A percentile compares a stretch with the other conserved stretches of the same genome.
Evolutionary conservation across 2,888 invertebrate species (phyloP).

Genomic region (Hirtodrosophila cameraria): DNA sequence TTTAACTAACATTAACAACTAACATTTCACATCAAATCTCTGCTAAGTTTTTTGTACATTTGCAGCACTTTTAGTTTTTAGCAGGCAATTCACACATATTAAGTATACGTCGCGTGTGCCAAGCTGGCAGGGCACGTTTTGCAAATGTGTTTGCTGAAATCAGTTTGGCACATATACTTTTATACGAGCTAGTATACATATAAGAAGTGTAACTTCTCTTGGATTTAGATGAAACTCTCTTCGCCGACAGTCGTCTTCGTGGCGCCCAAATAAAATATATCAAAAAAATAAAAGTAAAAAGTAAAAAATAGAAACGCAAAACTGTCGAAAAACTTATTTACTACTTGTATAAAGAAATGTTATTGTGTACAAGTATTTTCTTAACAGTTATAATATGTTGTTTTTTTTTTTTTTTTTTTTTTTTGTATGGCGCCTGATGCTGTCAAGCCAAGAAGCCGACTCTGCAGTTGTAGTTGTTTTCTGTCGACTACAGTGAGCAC

Average conservation of each 20-base stretch:
- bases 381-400: constrained; percentile 48
- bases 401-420: constrained; percentile 2
- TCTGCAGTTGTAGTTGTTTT: constrained; percentile 23
- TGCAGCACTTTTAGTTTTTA: not conserved
- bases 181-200: not conserved
- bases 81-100: constrained; percentile 31
- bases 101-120: constrained; percentile 57
- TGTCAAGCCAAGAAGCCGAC: constrained; percentile 24
- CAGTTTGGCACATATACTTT: constrained; percentile 32
- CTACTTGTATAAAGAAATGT: constrained; percentile 43
- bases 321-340: constrained; percentile 37
- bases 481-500: constrained; percentile 25
- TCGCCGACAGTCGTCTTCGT: constrained; percentile 7
- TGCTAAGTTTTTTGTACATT: not conserved
- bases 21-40: not conserved
- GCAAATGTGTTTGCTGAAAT: constrained; percentile 42
- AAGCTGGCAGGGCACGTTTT: constrained; percentile 38
- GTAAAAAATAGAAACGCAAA: constrained; percentile 7
- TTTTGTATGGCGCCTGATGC: constrained; percentile 50
- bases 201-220: not conserved
- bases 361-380: constrained; percentile 49
- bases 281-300: constrained; percentile 23
- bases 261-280: constrained; percentile 34
- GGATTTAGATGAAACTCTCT: constrained; percentile 10
- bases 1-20: not conserved